Conservation (phyloP, 2,113 vertebrate species). For the Zapornia atra region DNA sequence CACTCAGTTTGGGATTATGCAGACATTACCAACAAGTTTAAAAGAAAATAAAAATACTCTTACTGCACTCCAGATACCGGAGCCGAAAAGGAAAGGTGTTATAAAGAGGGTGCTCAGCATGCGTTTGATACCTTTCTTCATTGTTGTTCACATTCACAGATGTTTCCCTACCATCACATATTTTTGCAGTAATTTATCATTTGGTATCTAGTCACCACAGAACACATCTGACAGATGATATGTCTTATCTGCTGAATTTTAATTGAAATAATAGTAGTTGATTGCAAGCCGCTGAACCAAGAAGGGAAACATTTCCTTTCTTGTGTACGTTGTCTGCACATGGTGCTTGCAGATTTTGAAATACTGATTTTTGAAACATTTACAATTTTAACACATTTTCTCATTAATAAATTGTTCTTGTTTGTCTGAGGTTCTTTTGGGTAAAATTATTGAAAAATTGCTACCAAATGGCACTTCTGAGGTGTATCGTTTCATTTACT, state of each 20-base stretch:
- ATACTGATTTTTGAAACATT: background rate
- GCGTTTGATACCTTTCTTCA: slow-evolving; percentile 69
- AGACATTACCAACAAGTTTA: slow-evolving; percentile 42
- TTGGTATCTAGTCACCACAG: slow-evolving; percentile 13
- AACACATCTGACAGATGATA: background rate
- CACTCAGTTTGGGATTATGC: background rate
- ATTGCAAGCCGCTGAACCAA: background rate
- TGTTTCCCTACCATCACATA: slow-evolving; percentile 72
- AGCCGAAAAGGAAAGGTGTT: slow-evolving; percentile 71
- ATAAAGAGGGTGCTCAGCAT: slow-evolving; percentile 83
- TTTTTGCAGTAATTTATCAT: slow-evolving; percentile 73
- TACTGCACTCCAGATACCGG: slow-evolving; percentile 41
- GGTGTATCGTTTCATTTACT: background rate
- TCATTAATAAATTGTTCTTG: background rate
- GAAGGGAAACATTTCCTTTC: background rate
- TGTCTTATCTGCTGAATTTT: background rate
- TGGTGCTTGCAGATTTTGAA: slow-evolving; percentile 6
- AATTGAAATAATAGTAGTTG: background rate
- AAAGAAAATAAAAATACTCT: background rate
- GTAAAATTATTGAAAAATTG: background rate
- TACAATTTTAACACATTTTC: background rate
- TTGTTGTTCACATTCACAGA: slow-evolving; percentile 74
- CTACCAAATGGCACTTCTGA: background rate
- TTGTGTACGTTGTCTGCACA: background rate
- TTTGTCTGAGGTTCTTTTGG: background rate